These are phyloP conservation scores for Polypterus bichir DNA, from an alignment of 2,113 vertebrate genomes.

Conservation along the genomic window DNA sequence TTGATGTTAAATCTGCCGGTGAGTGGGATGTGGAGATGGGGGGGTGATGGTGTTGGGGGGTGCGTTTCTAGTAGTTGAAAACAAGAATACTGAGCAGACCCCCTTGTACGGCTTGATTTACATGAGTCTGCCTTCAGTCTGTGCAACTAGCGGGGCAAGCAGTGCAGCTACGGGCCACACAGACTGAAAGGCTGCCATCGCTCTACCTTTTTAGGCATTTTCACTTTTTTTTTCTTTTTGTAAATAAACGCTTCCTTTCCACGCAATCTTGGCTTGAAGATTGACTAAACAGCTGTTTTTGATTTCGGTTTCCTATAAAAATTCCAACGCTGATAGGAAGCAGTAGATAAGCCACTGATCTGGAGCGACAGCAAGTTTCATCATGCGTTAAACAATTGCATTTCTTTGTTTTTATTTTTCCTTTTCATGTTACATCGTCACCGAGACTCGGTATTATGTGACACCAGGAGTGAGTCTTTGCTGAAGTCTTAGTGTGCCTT, in stretches of 20 bases:
- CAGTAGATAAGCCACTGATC: slow-evolving; percentile 7
- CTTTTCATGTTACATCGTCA: no score
- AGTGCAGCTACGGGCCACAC: not conserved
- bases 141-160: not conserved
- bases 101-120: not conserved
- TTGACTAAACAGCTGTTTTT: slow-evolving; percentile 10
- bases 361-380: not conserved
- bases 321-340: slow-evolving; percentile 1
- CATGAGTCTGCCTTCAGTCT: not conserved
- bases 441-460: not conserved
- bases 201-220: slow-evolving; percentile 2
- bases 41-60: no score
- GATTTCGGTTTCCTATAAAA: slow-evolving; percentile 4
- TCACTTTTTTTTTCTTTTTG: not conserved
- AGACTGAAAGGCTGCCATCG: not conserved
- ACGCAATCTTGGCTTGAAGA: slow-evolving; percentile 2
- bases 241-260: slow-evolving; percentile 1
- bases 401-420: not conserved
- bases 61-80: not conserved
- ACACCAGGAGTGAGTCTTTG: not conserved
- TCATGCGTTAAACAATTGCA: slow-evolving; percentile 3
- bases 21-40: no score
- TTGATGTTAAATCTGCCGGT: no score
- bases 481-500: not conserved
- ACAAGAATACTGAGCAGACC: not conserved